Evolutionary conservation across 2,888 invertebrate genomes (phyloP).

Genomic region (Elaeidobius kamerunicus): DNA sequence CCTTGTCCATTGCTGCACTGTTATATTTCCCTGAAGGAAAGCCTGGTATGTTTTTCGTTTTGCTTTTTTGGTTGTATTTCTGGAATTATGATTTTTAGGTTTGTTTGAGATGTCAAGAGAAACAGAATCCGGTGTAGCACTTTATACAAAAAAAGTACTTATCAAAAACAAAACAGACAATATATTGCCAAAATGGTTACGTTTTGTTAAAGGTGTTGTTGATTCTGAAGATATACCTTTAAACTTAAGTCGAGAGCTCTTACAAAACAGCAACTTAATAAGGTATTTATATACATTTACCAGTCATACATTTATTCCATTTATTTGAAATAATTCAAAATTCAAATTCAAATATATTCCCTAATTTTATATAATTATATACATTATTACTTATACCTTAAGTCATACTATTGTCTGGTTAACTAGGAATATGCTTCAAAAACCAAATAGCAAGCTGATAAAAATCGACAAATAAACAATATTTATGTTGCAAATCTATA

Average conservation of each 20-base stretch:
- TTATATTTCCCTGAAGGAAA: constrained; percentile 91
- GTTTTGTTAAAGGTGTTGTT: constrained; percentile 96
- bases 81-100: constrained; percentile 49
- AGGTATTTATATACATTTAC: no score
- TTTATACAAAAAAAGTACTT: constrained; percentile 90
- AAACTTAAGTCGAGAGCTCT: constrained; percentile 91
- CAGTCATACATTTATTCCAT: no score
- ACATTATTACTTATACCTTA: no score
- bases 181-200: constrained; percentile 89
- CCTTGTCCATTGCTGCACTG: constrained; percentile 85
- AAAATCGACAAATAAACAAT: no score
- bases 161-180: constrained; percentile 90
- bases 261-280: constrained; percentile 92
- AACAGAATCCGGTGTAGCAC: constrained; percentile 77
- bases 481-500: no score
- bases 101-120: constrained; percentile 89
- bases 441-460: no score
- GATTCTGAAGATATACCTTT: constrained; percentile 98
- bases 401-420: no score
- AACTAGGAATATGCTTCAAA: no score
- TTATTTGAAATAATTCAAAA: no score
- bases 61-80: background rate
- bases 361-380: no score
- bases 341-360: no score
- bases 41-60: constrained; percentile 40